A percentile compares a stretch with the other conserved stretches of the same genome.
Conservation (phyloP, 2,113 vertebrate species). For the Tenrec ecaudatus region DNA sequence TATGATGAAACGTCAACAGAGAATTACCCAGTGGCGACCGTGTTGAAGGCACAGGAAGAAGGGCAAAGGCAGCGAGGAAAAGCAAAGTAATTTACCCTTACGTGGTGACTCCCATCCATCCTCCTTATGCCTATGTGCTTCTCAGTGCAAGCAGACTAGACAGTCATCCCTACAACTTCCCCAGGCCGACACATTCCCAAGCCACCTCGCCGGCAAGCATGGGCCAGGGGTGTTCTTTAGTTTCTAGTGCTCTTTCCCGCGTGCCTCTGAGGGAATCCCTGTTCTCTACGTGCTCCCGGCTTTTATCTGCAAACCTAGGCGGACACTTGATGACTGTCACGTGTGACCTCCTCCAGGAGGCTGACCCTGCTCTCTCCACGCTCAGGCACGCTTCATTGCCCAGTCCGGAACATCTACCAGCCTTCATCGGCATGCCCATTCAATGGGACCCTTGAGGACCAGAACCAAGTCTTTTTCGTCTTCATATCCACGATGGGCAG, state of each 20-base stretch:
- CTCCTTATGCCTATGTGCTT: no score
- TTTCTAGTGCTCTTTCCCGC: background rate
- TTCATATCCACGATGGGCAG: background rate
- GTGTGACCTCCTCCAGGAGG: background rate
- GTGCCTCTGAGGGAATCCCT: background rate
- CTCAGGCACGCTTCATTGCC: accelerated
- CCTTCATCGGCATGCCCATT: background rate
- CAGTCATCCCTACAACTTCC: no score
- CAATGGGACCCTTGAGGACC: background rate
- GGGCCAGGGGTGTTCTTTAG: background rate
- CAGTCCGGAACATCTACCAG: background rate
- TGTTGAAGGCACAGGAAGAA: background rate
- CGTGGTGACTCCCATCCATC: background rate
- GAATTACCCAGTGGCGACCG: background rate
- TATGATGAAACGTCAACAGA: background rate
- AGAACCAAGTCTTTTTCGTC: background rate
- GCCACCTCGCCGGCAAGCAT: background rate
- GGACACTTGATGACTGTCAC: background rate
- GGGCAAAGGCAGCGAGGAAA: background rate
- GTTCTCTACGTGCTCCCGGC: background rate
- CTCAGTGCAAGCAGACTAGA: no score
- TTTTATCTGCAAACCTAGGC: background rate
- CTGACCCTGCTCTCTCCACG: background rate
- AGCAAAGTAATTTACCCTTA: background rate
- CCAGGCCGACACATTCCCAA: accelerated